Evolutionary conservation across 2,797 vertebrate species (phyloP), one percentile per base, ranked within the genome.

Genomic region (Halcyon badia): DNA sequence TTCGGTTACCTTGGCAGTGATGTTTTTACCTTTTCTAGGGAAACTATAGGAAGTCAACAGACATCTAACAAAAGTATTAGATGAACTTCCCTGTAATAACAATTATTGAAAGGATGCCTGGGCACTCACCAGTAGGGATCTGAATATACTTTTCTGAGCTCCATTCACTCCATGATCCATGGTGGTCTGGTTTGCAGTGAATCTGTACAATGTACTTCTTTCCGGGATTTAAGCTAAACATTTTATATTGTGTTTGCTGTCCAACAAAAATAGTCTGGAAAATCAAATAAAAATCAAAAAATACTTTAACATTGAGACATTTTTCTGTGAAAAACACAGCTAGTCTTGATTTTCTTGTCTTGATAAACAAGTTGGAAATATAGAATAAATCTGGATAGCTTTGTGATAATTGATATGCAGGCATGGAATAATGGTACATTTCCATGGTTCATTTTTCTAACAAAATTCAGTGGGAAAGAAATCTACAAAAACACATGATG

Each of bases 111-210:
- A 62, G n/a, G 16, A 12, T 17, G 19, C 11, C 49, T 54, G 73
- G 65, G 37, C 35, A 96, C 99, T 99, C 97, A 99, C 99, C 99
- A 73, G 98, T 95, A 16, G 98, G 99, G 83, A 99, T 98, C 77
- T 98, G 97, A 86, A 98, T 70, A 62, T 97, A 97, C 33, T 97
- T 96, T 35, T 98, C 93, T 35, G 97, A 73, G 87, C 98, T 99
- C 99, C 99, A 99, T 94, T 99, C 98, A 65, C 99, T 99, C 98
- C 99, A 99, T 73, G 98, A 98, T 68, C 99, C 98, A 9, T 98
- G 98, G 52, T 97, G 96, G 58, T 99, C 98, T 1, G 99, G 98
- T 91, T 98, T 99, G 93, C 99, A 99, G 92, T 99, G 99, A 92
- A 99, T 98, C 96, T 99, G 98, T 20, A 99, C 95, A 16, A 98